These are phyloP conservation scores for Syngnathoides biaculeatus DNA, from an alignment of 2,113 vertebrate genomes.

Conservation along the genomic window DNA sequence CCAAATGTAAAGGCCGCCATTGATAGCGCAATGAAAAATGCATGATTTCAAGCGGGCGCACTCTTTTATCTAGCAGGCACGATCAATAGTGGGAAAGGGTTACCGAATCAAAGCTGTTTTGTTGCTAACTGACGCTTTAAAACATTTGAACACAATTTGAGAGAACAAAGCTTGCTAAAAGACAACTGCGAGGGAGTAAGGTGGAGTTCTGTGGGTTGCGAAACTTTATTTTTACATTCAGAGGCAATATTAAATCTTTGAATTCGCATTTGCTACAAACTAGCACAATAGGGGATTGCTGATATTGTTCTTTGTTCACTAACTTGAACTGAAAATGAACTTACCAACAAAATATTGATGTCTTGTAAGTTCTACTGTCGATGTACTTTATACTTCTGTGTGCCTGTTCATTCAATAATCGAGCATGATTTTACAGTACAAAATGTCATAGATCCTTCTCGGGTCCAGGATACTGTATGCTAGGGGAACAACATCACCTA, in stretches of 20 bases:
- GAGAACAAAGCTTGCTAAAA: conserved; percentile 66
- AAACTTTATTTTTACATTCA: conserved; percentile 59
- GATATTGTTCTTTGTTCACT: conserved; percentile 18
- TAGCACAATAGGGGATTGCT: conserved; percentile 26
- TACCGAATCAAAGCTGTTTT: conserved; percentile 74
- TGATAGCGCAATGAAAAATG: conserved; percentile 78
- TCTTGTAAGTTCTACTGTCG: conserved; percentile 9
- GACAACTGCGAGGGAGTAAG: conserved; percentile 59
- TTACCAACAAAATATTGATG: not conserved
- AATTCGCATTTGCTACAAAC: conserved; percentile 56
- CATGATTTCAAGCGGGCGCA: conserved; percentile 69
- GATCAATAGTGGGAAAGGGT: conserved; percentile 75
- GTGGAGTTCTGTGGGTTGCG: conserved; percentile 59
- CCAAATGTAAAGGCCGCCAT: conserved; percentile 74
- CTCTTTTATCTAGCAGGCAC: conserved; percentile 73
- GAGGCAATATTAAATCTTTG: conserved; percentile 46
- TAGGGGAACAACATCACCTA: not conserved
- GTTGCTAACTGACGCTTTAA: conserved; percentile 62
- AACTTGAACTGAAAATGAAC: not conserved
- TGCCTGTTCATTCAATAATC: not conserved
- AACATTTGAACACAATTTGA: conserved; percentile 62
- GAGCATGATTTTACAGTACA: not conserved
- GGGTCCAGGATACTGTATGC: not conserved
- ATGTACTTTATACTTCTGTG: not conserved
- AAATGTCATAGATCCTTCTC: not conserved